phyloP scores from a whole-genome alignment of 2,113 vertebrate species.

The Balaenoptera acutorostrata region DNA sequence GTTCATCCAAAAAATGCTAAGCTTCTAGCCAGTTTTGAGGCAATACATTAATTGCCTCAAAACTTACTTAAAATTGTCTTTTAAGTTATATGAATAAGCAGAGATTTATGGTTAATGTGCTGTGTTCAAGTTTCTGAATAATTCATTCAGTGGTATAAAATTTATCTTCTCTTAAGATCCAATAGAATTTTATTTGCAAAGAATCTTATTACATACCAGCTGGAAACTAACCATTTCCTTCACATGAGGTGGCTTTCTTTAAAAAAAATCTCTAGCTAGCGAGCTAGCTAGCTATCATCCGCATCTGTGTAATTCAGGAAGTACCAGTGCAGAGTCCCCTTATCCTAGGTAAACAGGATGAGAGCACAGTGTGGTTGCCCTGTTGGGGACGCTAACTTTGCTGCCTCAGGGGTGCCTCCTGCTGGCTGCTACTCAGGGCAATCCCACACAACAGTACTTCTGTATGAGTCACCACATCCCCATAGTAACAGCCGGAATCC shows the following conservation, averaged over 20 bases:
- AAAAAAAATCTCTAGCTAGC: neutral
- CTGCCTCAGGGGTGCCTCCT: neutral
- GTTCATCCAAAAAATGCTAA: neutral
- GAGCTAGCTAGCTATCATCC: neutral
- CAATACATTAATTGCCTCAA: neutral
- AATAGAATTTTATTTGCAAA: neutral
- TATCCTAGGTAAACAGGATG: neutral
- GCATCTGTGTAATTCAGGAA: neutral
- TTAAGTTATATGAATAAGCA: neutral
- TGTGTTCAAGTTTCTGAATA: neutral
- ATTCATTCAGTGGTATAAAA: neutral
- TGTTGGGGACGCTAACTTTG: neutral
- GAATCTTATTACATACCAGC: neutral
- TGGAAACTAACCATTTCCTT: neutral
- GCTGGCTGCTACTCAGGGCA: neutral
- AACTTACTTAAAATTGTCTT: neutral
- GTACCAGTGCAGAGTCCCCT: neutral
- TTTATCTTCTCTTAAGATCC: neutral
- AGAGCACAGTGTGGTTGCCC: neutral
- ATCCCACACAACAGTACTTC: neutral
- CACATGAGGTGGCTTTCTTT: neutral
- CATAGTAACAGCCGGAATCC: neutral
- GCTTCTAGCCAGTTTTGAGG: neutral
- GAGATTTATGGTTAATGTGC: neutral
- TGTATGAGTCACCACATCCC: neutral